Evolutionary conservation across 2,797 vertebrate species (phyloP).

Genomic region (Garrulus glandarius): DNA sequence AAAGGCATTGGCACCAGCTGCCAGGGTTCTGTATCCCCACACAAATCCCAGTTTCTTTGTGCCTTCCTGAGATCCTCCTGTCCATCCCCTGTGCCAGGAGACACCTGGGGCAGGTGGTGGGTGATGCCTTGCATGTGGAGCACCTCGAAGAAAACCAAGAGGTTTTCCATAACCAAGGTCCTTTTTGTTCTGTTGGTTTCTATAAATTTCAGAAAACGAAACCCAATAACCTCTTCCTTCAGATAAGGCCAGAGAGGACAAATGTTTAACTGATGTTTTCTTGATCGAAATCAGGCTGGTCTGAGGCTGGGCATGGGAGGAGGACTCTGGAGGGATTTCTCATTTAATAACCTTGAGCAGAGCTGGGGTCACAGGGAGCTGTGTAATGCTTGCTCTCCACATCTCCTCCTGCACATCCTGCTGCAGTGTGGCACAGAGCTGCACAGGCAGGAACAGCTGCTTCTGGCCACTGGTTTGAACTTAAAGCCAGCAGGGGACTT

Average conservation of each 20-base stretch:
- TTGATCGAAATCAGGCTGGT: not conserved
- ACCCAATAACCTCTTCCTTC: not conserved
- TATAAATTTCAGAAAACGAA: not conserved
- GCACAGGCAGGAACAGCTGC: not conserved
- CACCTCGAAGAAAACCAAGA: not conserved
- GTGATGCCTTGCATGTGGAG: accelerated
- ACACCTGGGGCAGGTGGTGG: not conserved
- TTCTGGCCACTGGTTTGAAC: not conserved
- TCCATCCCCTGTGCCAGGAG: not conserved
- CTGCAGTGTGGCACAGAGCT: not conserved
- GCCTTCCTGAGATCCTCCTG: not conserved
- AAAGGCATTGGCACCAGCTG: not conserved
- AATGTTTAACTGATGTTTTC: not conserved
- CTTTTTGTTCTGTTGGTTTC: not conserved
- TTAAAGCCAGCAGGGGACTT: not conserved
- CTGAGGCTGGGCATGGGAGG: not conserved
- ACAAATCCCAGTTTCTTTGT: not conserved
- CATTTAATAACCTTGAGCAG: not conserved
- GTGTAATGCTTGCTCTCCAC: not conserved
- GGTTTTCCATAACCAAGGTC: no score
- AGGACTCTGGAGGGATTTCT: not conserved
- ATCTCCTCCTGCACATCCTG: not conserved
- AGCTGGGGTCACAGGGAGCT: not conserved
- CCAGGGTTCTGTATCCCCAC: not conserved
- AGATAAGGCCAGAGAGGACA: not conserved